phyloP scores from a whole-genome alignment of 2,888 invertebrate genomes.

The Chymomyza amoena region DNA sequence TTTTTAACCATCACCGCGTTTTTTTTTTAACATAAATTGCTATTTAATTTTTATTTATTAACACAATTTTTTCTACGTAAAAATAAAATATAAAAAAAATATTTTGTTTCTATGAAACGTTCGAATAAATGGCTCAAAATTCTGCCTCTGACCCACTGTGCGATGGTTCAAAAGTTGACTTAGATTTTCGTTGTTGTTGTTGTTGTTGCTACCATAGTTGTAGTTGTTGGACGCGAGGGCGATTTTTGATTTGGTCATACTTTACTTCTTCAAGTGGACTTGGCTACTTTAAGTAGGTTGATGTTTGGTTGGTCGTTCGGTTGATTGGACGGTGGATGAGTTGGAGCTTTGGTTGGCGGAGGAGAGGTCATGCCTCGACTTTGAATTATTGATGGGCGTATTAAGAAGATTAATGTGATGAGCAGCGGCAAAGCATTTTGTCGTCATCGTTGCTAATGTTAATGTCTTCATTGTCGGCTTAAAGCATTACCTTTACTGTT shows the following conservation, averaged over 20 bases:
- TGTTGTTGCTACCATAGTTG: background rate
- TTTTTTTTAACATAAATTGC: too few relatives aligned
- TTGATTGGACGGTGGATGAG: slow-evolving; percentile 20
- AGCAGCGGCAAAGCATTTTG: slow-evolving; percentile 64
- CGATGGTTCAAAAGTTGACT: background rate
- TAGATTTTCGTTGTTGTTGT: background rate
- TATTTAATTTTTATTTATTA: too few relatives aligned
- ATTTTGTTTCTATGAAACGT: too few relatives aligned
- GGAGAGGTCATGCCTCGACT: slow-evolving; percentile 69
- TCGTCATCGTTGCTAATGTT: slow-evolving; percentile 66
- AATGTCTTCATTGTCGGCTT: slow-evolving; percentile 72
- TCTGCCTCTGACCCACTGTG: too few relatives aligned
- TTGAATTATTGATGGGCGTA: slow-evolving; percentile 73
- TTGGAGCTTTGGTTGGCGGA: slow-evolving; percentile 20
- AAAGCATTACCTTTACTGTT: slow-evolving; percentile 62
- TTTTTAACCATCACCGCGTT: too few relatives aligned
- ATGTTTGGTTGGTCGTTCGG: background rate
- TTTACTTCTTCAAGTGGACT: background rate
- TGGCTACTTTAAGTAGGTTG: background rate
- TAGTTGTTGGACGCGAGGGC: background rate
- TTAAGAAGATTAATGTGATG: slow-evolving; percentile 72
- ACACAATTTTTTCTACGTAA: too few relatives aligned
- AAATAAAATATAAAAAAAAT: too few relatives aligned
- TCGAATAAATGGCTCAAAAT: too few relatives aligned
- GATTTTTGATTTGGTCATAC: slow-evolving; percentile 2